A percentile compares a stretch with the other conserved stretches of the same genome.
Conservation (phyloP, 2,888 invertebrate genomes). For the Habrosyne pyritoides region DNA sequence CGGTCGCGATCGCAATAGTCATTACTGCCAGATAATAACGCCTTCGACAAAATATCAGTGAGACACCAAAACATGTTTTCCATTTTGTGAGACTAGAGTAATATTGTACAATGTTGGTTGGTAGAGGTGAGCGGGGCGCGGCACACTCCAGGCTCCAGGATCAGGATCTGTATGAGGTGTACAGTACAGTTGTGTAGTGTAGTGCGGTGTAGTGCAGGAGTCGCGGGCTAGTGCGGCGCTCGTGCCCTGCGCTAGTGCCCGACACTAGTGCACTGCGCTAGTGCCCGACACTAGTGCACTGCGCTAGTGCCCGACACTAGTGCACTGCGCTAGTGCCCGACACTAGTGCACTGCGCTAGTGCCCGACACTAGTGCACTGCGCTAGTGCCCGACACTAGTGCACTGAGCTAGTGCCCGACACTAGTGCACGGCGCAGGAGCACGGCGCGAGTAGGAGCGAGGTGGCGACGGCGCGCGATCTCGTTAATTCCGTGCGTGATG, state of each 20-base stretch:
- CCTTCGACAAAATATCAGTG: slow-evolving; percentile 34
- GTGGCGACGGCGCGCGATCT: slow-evolving; percentile 64
- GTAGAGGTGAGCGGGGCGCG: slow-evolving; percentile 13
- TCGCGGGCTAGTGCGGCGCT: background rate
- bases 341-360: too few species aligned
- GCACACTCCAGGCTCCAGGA: background rate
- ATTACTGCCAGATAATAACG: slow-evolving; percentile 50
- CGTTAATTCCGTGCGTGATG: slow-evolving; percentile 77
- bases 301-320: too few species aligned
- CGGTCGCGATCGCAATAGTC: slow-evolving; percentile 30
- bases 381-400: too few species aligned
- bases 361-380: too few species aligned
- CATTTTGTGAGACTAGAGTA: slow-evolving; percentile 50
- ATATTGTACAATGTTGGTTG: slow-evolving; percentile 36
- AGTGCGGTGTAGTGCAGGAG: background rate
- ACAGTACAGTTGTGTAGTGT: slow-evolving; percentile 3
- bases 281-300: too few species aligned
- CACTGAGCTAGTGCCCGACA: too few species aligned
- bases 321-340: too few species aligned
- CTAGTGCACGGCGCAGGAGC: slow-evolving; percentile 18
- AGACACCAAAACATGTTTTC: slow-evolving; percentile 49
- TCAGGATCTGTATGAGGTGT: background rate
- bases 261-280: too few species aligned
- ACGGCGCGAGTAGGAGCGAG: slow-evolving; percentile 18
- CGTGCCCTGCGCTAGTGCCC: too few species aligned